Evolutionary conservation across 2,113 vertebrate species (phyloP).

Genomic region (Notarius lentiginosus): DNA sequence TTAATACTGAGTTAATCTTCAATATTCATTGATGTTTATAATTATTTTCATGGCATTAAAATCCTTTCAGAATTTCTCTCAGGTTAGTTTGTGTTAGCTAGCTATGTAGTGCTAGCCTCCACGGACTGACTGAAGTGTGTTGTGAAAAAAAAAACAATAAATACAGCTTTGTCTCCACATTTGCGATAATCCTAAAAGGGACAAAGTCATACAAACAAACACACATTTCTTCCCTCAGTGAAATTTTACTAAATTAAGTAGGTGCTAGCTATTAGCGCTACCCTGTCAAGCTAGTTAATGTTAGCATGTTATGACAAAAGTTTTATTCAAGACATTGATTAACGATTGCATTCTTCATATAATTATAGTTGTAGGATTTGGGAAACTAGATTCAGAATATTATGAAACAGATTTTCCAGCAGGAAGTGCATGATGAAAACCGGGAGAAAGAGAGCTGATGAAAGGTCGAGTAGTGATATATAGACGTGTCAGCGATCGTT

Average conservation of each 20-base stretch:
- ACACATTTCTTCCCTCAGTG: background rate
- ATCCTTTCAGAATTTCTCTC: background rate
- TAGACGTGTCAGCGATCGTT: constrained; percentile 7
- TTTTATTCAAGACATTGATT: background rate
- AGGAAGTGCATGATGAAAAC: background rate
- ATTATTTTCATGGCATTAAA: background rate
- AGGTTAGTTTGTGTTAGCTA: background rate
- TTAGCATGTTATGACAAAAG: background rate
- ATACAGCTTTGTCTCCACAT: background rate
- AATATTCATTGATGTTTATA: background rate
- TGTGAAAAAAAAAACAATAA: background rate
- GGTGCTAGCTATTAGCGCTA: background rate
- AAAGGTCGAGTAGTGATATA: constrained; percentile 3
- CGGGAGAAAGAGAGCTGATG: background rate
- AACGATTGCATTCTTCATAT: background rate
- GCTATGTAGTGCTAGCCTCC: background rate
- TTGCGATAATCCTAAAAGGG: background rate
- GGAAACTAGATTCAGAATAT: background rate
- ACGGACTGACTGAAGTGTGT: background rate
- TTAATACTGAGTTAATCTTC: background rate
- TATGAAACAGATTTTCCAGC: no score
- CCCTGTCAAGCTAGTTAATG: background rate
- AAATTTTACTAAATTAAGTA: background rate
- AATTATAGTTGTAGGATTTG: background rate
- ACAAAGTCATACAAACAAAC: background rate